Conservation (phyloP, 2,113 vertebrate species). For the Columba livia region DNA sequence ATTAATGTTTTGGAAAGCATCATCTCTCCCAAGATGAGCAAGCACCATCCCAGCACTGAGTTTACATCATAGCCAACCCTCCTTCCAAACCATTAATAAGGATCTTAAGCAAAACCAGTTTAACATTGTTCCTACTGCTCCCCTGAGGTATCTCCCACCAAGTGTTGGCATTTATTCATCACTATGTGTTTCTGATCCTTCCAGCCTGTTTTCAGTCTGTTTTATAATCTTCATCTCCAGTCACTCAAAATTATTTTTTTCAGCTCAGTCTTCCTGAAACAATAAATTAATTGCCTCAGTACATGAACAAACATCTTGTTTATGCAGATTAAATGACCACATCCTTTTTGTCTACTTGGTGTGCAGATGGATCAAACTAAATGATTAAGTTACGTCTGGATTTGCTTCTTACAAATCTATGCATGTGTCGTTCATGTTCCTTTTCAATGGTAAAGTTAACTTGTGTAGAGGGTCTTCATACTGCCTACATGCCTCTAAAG, state of each 20-base stretch:
- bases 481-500: background rate
- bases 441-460: background rate
- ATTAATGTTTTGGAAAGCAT: background rate
- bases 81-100: background rate
- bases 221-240: conserved; percentile 7
- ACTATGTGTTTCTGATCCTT: background rate
- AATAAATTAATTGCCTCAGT: background rate
- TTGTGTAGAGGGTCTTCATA: background rate
- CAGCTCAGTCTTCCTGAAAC: background rate
- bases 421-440: background rate
- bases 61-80: background rate
- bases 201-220: conserved; percentile 21
- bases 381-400: background rate
- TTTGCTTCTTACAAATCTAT: background rate
- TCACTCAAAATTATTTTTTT: conserved; percentile 40
- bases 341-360: background rate
- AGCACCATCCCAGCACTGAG: background rate
- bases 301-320: conserved; percentile 2
- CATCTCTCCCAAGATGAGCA: background rate
- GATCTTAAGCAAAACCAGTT: conserved; percentile 7
- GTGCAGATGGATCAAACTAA: conserved; percentile 1
- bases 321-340: background rate
- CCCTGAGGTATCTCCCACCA: conserved; percentile 9
- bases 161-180: conserved; percentile 1
- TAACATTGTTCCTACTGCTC: conserved; percentile 5